Evolutionary conservation across 1,140 invertebrate genomes (phyloP), one percentile per base, ranked within the genome.

Genomic region (Cherax quadricarinatus): DNA sequence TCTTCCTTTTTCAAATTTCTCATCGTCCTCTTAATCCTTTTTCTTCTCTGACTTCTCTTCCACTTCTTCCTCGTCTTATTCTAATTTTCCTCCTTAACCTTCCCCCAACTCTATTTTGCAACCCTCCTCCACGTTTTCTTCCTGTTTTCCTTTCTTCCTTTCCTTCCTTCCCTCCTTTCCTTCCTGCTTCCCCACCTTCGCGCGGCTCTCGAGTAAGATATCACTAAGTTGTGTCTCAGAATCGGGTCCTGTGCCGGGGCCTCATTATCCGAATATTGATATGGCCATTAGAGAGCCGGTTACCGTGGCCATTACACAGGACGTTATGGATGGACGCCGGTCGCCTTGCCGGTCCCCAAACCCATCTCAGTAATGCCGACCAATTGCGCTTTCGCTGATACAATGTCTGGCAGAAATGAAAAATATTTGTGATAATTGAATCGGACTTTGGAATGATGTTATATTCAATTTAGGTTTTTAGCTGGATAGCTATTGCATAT

Each of bases 181-280:
- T 30, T 48, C 79, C 79, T 12, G 10, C 12, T 14, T 48, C 51
- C 51, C 48, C 21, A 6, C 79, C 48, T 16, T 4, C 6, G 14
- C 51, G 10, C 48, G 5, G 48, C 79, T 51, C 48, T 81, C 21
- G 3, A 75, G 24, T 75, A 75, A 75, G 70, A 75, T 75, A 75
- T 24, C 70, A n/a, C 4, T 75, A 75, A 75, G 70, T 30, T 75
- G 70, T 30, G 21, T 75, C 24, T 30, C 70, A 75, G 70, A 75
- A 75, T 75, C 70, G 21, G 70, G 79, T 49, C 16, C 12, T 51
- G 48, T 41, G 48, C 48, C 78, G 30, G 78, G 6, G 53, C 83
- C 83, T 86, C 83, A 86, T 86, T 86, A 86, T 86, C 83, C 83
- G 83, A 70, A 86, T 86, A 86, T 86, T 86, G 83, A 86, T 86